Conservation (phyloP, 1,140 invertebrate species). For the Drosophila kohkoa region DNA sequence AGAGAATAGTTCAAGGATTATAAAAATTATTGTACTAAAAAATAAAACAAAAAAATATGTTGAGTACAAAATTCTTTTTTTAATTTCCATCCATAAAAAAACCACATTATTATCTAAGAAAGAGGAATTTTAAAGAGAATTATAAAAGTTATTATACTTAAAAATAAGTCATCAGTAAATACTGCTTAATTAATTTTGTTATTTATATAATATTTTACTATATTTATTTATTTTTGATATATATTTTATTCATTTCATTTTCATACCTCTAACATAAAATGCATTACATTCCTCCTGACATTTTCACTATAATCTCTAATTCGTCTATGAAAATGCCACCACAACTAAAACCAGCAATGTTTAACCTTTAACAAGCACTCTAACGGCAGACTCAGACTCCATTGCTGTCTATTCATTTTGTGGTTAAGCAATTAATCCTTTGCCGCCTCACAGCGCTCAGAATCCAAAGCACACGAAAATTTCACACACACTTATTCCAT, state of each 20-base stretch:
- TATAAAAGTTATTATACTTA: too few species aligned
- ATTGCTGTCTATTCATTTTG: conserved; percentile 26
- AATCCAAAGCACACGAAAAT: conserved; percentile 16
- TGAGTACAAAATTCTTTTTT: too few species aligned
- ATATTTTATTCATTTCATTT: too few species aligned
- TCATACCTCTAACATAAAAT: too few species aligned
- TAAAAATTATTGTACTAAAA: too few species aligned
- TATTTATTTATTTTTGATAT: neutral
- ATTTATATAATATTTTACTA: neutral
- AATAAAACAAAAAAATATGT: too few species aligned
- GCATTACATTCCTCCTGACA: neutral
- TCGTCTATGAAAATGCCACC: neutral
- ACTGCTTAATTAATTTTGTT: too few species aligned
- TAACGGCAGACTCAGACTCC: conserved; percentile 7
- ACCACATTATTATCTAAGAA: too few species aligned
- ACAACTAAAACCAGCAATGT: neutral
- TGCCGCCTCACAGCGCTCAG: conserved; percentile 23
- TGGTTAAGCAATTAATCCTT: conserved; percentile 52
- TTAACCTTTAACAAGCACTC: conserved; percentile 23
- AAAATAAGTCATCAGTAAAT: too few species aligned
- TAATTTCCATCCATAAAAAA: too few species aligned
- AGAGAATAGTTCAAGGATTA: too few species aligned
- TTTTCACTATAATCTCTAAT: neutral
- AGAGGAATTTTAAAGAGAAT: too few species aligned
- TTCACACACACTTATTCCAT: conserved; percentile 19